phyloP scores from a whole-genome alignment of 2,113 vertebrate species.

The Lipophrys pholis region DNA sequence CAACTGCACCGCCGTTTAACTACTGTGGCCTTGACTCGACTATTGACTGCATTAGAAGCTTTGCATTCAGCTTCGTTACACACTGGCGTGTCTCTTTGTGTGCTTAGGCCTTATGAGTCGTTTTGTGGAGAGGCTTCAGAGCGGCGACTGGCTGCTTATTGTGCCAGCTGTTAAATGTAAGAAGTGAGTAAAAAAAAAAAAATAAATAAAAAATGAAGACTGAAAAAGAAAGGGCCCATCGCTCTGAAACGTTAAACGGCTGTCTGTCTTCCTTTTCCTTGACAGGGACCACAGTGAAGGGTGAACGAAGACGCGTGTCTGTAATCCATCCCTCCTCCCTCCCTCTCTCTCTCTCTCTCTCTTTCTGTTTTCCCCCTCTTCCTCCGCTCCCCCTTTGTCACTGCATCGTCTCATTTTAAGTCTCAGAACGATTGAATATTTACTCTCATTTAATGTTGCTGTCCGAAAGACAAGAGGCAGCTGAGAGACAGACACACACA shows the following conservation, averaged over 20 bases:
- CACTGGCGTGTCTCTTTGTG: conserved; percentile 24
- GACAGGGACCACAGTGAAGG: conserved; percentile 59
- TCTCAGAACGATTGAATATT: conserved; percentile 69
- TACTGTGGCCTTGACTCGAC: conserved; percentile 69
- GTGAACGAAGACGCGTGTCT: conserved; percentile 36
- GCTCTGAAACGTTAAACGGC: conserved; percentile 50
- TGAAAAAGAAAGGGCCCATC: not conserved
- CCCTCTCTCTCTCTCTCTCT: conserved; percentile 24
- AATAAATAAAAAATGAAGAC: conserved; percentile 19
- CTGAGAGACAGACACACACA: conserved; percentile 44
- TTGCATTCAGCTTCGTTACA: conserved; percentile 39
- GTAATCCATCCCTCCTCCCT: conserved; percentile 28
- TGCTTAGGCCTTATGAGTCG: conserved; percentile 25
- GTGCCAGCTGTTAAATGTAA: conserved; percentile 59
- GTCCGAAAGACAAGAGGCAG: conserved; percentile 59
- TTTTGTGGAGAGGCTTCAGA: conserved; percentile 25
- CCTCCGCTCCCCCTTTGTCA: conserved; percentile 12
- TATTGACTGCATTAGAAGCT: conserved; percentile 61
- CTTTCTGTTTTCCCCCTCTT: too few species aligned
- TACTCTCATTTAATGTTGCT: conserved; percentile 67
- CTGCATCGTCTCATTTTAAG: conserved; percentile 14
- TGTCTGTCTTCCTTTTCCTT: conserved; percentile 55
- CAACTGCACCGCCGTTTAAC: conserved; percentile 54
- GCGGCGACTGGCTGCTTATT: conserved; percentile 51
- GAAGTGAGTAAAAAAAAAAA: conserved; percentile 1